These are phyloP conservation scores for Hydrolagus affinis DNA, from an alignment of 2,113 vertebrate species.

Conservation along the genomic window DNA sequence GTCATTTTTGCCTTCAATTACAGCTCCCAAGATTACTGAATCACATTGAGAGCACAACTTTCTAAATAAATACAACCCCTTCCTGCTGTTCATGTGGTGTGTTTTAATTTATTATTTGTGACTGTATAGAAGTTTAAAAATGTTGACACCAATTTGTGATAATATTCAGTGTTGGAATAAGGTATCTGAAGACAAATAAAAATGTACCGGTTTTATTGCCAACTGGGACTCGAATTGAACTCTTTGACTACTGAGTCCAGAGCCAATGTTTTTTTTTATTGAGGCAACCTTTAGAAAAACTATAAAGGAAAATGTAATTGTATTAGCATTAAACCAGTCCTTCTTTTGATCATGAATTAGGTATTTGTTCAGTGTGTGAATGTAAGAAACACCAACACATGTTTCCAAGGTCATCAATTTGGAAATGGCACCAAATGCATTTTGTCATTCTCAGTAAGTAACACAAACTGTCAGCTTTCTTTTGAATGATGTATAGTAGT, in stretches of 20 bases:
- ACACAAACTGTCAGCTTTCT: neutral
- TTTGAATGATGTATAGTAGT: neutral
- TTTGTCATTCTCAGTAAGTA: conserved; percentile 11
- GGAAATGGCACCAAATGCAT: neutral
- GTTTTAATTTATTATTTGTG: neutral
- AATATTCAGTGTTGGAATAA: no score
- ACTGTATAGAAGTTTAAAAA: neutral
- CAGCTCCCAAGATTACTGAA: neutral
- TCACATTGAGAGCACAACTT: neutral
- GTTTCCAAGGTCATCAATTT: conserved; percentile 24
- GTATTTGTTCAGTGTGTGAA: conserved; percentile 30
- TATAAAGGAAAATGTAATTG: neutral
- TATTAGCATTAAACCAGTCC: neutral
- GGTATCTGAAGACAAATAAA: no score
- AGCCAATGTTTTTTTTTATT: neutral
- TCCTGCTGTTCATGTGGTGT: neutral
- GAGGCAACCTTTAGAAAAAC: neutral
- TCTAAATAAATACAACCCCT: neutral
- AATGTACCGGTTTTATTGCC: no score
- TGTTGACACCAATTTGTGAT: neutral
- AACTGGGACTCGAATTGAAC: no score
- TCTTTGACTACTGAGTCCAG: no score
- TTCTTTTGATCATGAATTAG: conserved; percentile 12
- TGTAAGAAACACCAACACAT: neutral
- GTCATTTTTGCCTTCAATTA: neutral